Evolutionary conservation across 2,888 invertebrate species (phyloP), one percentile per base, ranked within the genome.

Genomic region (Melanostoma mellinum): DNA sequence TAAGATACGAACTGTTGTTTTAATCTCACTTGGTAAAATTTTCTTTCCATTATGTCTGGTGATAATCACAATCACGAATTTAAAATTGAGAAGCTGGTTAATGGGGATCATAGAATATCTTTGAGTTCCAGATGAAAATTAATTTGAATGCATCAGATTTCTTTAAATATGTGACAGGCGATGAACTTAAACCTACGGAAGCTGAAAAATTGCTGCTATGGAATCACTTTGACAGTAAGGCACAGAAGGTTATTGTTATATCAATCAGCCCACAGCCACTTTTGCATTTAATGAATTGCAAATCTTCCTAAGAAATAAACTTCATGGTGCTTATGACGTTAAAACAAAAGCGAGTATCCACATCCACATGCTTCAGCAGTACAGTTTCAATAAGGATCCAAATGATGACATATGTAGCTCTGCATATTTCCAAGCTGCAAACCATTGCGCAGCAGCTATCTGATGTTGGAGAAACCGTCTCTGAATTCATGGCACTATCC

Each of bases 311-410:
- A 42, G 75, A 85, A 30, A 58, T 20, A 80, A 85, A 55, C 44
- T 85, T 3, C 30, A 81, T 8, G 53, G 58, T 8, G 52, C 89
- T 0, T 89, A 87, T 68, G 89, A 89, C 63, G 87, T 88, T 61
- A 89, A 87, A 72, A 84, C 87, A 0, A 87, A 87, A 20, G 20
- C 1, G 20, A 20, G 20, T 20, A 20, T 20, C 20, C 20, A 20
- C 20, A 20, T 20, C 20, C 20, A 20, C 20, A 20, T 20, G 20
- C 42, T 89, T 2, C 89, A 88, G 40, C 88, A 89, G 50, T 86
- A 85, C 42, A 65, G 72, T n/a, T 80, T 72, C 32, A 61, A 71
- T 44, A 84, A 75, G 20, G 73, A 80, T 58, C 63, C 73, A 8
- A 63, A 68, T 42, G 84, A 78, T n/a, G 50, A 76, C 53, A 85